Evolutionary conservation across 2,113 vertebrate species (phyloP).

Genomic region (Atherinomorus stipes): DNA sequence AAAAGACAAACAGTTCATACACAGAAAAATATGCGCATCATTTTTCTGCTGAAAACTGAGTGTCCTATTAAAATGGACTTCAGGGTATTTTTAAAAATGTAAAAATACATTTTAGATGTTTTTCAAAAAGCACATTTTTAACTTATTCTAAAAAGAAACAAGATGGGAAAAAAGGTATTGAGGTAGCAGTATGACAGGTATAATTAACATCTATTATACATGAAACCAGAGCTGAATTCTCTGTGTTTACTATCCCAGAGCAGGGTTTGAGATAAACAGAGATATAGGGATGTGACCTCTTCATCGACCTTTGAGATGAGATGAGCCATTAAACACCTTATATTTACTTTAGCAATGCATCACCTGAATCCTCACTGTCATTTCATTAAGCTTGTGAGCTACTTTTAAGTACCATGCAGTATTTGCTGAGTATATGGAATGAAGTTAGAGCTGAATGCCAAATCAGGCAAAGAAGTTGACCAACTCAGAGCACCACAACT

Average conservation of each 20-base stretch:
- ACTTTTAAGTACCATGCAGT: neutral
- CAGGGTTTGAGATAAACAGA: neutral
- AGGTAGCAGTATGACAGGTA: neutral
- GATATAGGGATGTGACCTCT: neutral
- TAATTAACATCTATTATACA: too few species aligned
- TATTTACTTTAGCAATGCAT: neutral
- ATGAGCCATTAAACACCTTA: too few species aligned
- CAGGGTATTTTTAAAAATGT: too few species aligned
- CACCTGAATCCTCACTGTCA: neutral
- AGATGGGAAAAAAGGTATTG: neutral
- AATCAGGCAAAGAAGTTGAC: neutral
- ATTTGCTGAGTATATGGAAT: neutral
- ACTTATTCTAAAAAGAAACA: neutral
- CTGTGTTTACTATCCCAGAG: neutral
- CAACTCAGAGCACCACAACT: neutral
- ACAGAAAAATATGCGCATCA: neutral
- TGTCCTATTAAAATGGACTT: neutral
- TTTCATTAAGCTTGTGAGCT: neutral
- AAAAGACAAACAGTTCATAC: neutral
- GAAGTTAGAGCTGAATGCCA: neutral
- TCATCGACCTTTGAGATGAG: neutral
- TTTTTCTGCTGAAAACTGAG: neutral
- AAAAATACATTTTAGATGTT: too few species aligned
- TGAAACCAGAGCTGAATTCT: neutral
- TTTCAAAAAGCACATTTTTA: neutral